Evolutionary conservation across 2,888 invertebrate genomes (phyloP), one percentile per base, ranked within the genome.

Genomic region (Troglohyphantes excavatus): DNA sequence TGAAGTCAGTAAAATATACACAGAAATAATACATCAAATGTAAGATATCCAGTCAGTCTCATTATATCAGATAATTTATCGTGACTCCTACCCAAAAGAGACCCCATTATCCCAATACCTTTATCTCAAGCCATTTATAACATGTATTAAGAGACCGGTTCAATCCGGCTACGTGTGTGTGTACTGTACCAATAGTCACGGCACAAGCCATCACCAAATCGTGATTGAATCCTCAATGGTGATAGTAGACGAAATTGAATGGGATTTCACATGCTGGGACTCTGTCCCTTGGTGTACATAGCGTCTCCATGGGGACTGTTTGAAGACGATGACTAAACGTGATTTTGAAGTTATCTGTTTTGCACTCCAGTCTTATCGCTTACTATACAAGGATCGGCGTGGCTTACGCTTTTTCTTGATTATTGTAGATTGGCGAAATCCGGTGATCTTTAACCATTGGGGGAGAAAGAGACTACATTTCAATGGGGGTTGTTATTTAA

Each of bases 291-390:
- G 27, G 61, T 61, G 21, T 61, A 19, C 26, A n/a, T n/a, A 2
- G 73, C 33, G 75, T 75, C 17, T n/a, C 75, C 59, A 61, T 61
- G 33, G 29, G 6, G 21, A 75, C 33, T 2, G 19, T 59, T 75
- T 29, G 17, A 46, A 73, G 73, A 39, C 46, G 17, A 29, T 59
- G 75, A 75, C 75, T 29, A 19, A 65, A 1, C 29, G 59, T 29
- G 53, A 59, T 61, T 61, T 27, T 59, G 65, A 0, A 19, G 6
- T 75, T 61, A 33, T 75, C 75, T 19, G 3, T 1, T 27, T 27
- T 19, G 17, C 13, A 27, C 11, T 6, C 9, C n/a, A 13, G 9
- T 39, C n/a, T 75, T 75, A 75, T 75, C 61, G 2, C n/a, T 53
- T n/a, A n/a, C 13, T n/a, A 53, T 53, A 53, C 53, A n/a, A 53